Evolutionary conservation across 2,113 vertebrate genomes (phyloP).

Genomic region (Microtus ochrogaster): DNA sequence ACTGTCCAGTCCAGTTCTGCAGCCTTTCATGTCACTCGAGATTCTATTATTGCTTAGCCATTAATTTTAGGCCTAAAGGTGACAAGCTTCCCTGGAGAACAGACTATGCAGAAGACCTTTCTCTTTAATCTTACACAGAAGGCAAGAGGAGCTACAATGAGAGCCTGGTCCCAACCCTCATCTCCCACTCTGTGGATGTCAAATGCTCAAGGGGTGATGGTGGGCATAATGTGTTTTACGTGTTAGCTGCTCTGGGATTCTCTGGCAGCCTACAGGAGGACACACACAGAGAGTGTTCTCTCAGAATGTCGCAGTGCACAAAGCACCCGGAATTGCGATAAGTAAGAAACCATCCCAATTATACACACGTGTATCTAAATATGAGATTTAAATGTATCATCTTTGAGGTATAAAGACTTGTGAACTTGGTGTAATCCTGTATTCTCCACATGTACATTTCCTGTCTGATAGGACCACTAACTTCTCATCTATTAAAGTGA

Average conservation of each 20-base stretch:
- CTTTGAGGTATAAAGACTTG: neutral
- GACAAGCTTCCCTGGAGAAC: neutral
- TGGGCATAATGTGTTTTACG: neutral
- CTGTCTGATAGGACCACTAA: neutral
- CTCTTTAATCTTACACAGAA: neutral
- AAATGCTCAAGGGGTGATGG: neutral
- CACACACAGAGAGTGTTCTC: too few species aligned
- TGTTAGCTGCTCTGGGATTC: neutral
- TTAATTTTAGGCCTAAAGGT: neutral
- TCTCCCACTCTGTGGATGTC: neutral
- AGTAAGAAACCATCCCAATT: neutral
- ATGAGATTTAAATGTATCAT: neutral
- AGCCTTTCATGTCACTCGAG: neutral
- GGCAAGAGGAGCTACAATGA: neutral
- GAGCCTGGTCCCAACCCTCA: neutral
- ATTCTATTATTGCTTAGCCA: constrained; percentile 15
- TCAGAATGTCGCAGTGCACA: neutral
- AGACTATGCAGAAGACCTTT: neutral
- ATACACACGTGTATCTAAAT: neutral
- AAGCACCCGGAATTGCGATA: neutral
- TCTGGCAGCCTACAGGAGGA: neutral
- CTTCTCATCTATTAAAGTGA: neutral
- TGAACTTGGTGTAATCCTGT: neutral
- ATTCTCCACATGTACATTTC: neutral
- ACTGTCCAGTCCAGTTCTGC: neutral